Evolutionary conservation across 2,113 vertebrate species (phyloP).

Genomic region (Melierax canorus): DNA sequence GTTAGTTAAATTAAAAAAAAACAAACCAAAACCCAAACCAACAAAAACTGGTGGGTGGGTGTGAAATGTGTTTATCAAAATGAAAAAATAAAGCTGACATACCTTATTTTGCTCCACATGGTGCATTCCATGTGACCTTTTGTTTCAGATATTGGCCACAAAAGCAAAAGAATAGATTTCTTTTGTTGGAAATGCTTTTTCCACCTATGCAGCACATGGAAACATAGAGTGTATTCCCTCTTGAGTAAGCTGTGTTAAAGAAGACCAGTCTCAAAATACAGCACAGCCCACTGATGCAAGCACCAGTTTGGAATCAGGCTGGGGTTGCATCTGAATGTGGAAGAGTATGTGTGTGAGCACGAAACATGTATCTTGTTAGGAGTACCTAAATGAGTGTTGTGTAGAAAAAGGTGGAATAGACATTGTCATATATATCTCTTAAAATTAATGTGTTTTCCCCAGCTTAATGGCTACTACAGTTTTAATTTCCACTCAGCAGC

Average conservation of each 20-base stretch:
- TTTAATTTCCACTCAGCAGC: background rate
- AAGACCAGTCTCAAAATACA: background rate
- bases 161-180: background rate
- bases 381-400: background rate
- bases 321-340: background rate
- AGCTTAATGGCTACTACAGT: background rate
- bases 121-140: background rate
- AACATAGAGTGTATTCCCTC: background rate
- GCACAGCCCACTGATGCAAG: background rate
- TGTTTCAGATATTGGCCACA: background rate
- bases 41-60: background rate
- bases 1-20: background rate
- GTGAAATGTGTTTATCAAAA: background rate
- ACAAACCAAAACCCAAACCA: background rate
- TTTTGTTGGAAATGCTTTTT: background rate
- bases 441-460: background rate
- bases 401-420: background rate
- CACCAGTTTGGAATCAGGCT: background rate
- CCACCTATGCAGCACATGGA: background rate
- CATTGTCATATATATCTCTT: background rate
- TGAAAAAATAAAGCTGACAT: background rate
- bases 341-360: background rate
- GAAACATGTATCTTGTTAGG: background rate
- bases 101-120: background rate
- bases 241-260: background rate